Evolutionary conservation across 2,888 invertebrate species (phyloP).

Genomic region (Notocelia uddmanniana): DNA sequence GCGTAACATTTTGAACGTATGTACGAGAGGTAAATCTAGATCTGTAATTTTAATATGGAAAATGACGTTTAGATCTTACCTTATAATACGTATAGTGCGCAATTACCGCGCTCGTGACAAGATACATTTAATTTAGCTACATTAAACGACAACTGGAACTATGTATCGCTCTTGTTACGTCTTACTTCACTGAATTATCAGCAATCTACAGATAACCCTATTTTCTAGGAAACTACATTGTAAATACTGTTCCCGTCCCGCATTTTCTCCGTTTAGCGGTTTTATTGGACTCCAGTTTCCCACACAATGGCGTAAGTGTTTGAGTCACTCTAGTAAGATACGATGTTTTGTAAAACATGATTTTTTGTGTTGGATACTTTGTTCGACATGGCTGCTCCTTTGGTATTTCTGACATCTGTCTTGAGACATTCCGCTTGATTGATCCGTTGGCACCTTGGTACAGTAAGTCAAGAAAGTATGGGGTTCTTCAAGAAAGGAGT

Average conservation of each 20-base stretch:
- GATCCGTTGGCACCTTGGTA: conserved; percentile 56
- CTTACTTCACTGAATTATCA: conserved; percentile 11
- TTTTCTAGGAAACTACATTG: conserved; percentile 32
- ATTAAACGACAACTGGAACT: background rate
- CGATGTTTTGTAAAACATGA: background rate
- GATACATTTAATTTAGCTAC: too few relatives aligned
- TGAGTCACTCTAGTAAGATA: background rate
- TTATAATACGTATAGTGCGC: too few relatives aligned
- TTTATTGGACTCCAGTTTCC: conserved; percentile 32
- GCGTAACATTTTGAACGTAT: too few relatives aligned
- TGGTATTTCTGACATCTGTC: conserved; percentile 66
- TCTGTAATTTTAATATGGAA: too few relatives aligned
- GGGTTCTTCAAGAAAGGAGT: too few relatives aligned
- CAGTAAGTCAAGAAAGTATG: background rate
- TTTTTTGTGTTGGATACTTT: conserved; percentile 49
- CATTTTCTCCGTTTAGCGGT: conserved; percentile 49
- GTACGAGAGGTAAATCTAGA: too few relatives aligned
- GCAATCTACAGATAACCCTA: conserved; percentile 18
- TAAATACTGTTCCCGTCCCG: conserved; percentile 23
- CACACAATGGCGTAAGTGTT: background rate
- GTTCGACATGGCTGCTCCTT: conserved; percentile 60
- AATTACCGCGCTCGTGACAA: too few relatives aligned
- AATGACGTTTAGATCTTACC: too few relatives aligned
- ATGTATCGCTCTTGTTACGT: conserved; percentile 5
- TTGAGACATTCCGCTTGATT: conserved; percentile 63